A percentile compares a stretch with the other conserved stretches of the same genome.
These are phyloP conservation scores for Pampus argenteus DNA, from an alignment of 2,797 vertebrate species.

Conservation along the genomic window DNA sequence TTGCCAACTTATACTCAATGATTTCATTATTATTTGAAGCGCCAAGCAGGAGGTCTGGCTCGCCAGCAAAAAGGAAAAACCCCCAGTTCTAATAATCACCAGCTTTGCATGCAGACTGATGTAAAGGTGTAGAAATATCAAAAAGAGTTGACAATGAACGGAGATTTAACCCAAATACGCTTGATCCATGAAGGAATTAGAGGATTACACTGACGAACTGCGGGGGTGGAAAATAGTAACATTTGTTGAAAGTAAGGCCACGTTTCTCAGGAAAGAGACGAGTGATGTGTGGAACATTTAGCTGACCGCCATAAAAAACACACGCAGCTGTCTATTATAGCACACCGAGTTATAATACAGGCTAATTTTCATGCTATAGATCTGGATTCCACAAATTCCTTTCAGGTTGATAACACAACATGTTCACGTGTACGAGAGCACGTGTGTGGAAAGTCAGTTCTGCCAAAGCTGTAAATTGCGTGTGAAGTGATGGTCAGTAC, in stretches of 20 bases:
- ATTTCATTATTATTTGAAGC: constrained; percentile 39
- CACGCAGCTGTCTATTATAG: constrained; percentile 3
- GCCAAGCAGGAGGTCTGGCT: constrained; percentile 35
- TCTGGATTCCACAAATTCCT: constrained; percentile 51
- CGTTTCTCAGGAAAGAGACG: constrained; percentile 26
- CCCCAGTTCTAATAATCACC: constrained; percentile 52
- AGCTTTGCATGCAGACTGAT: constrained; percentile 40
- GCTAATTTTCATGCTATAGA: constrained; percentile 1
- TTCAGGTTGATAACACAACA: constrained; percentile 32
- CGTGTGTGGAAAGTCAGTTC: constrained; percentile 32
- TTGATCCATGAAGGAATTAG: constrained; percentile 51
- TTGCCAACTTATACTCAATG: constrained; percentile 37
- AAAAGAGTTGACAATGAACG: constrained; percentile 52
- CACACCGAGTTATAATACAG: constrained; percentile 14
- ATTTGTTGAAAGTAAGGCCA: constrained; percentile 19
- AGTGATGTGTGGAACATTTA: constrained; percentile 15
- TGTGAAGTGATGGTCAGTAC: constrained; percentile 36
- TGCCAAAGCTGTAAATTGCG: constrained; percentile 27
- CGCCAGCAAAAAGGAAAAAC: constrained; percentile 51
- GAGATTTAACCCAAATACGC: constrained; percentile 51
- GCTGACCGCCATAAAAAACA: constrained; percentile 12
- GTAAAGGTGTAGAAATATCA: constrained; percentile 53
- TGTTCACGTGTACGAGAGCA: constrained; percentile 14
- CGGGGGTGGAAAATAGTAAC: constrained; percentile 20
- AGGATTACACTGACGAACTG: constrained; percentile 27